These are phyloP conservation scores for Hydractinia symbiolongicarpus DNA, from an alignment of 30 jellyfish, hydroid and myxozoan genomes.

Conservation along the genomic window DNA sequence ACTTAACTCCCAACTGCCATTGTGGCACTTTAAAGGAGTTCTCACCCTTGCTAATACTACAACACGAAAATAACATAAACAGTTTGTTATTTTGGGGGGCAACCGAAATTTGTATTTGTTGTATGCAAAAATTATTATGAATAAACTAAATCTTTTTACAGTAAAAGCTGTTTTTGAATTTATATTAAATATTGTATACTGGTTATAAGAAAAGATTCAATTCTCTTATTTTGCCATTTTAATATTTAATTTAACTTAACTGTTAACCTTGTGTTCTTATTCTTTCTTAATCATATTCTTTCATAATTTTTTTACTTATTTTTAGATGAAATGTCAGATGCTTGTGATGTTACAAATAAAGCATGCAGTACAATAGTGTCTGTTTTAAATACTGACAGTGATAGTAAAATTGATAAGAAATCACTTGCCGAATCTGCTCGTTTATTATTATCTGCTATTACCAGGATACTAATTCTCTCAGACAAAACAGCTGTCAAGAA, in stretches of 20 bases:
- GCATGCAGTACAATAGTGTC: slow-evolving; percentile 52
- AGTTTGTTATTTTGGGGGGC: too few relatives aligned
- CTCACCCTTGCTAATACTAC: too few relatives aligned
- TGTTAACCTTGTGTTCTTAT: neutral
- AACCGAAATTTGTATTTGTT: too few relatives aligned
- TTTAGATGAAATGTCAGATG: slow-evolving; percentile 64
- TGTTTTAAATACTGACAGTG: slow-evolving; percentile 23
- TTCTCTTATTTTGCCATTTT: neutral
- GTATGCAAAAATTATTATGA: too few relatives aligned
- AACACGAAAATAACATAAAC: too few relatives aligned
- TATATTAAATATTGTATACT: too few relatives aligned
- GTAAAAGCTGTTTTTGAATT: too few relatives aligned
- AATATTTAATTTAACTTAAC: neutral
- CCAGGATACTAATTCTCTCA: slow-evolving; percentile 69
- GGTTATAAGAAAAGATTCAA: too few relatives aligned
- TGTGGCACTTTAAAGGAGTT: too few relatives aligned
- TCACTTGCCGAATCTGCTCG: slow-evolving; percentile 68
- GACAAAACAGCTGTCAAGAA: slow-evolving; percentile 76
- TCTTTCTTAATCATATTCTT: neutral
- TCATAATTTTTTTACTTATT: slow-evolving; percentile 5
- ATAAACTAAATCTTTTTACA: too few relatives aligned
- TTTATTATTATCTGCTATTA: slow-evolving; percentile 61
- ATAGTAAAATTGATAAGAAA: slow-evolving; percentile 34
- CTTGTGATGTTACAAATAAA: slow-evolving; percentile 62
- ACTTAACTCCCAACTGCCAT: too few relatives aligned